Base-by-base conservation (phyloP, 2,888 invertebrate species). In the Volucella inflata region DNA sequence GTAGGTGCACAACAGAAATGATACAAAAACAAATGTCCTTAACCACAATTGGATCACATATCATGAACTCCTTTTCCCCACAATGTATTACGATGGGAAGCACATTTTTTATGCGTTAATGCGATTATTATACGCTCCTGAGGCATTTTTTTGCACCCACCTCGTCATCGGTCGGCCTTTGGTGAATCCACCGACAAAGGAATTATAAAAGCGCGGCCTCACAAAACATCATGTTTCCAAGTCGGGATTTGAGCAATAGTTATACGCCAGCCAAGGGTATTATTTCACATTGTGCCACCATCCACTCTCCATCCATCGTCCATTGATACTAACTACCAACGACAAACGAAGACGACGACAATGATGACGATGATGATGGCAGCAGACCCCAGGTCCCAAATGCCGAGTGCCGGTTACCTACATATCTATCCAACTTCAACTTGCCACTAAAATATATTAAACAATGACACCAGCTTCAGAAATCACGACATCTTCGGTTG, bases 91-190 rank as follows among this genome's bases (percentile, higher is more conserved):
- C 74, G 62, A 79, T 83, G 78, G 87, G 79, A 87, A 83, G 83
- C 83, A 79, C 79, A 82, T 87, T 72, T 83, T 88, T 88, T 85
- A 81, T 77, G 50, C 67, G 76, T 87, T 88, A 88, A 88, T 88
- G 88, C 81, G 88, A 88, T 85, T 88, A 88, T 88, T 88, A 88
- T 88, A 88, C 88, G 88, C 87, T 74, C 83, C 79, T 57, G 82
- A 77, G 85, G 76, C 83, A 84, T 65, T 88, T 88, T 30, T 87
- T 88, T 88, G 88, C 88, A 88, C 88, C 88, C 88, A 88, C 88
- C 88, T 87, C 87, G 87, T 88, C 88, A 88, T 88, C 87, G 83
- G 81, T 55, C 71, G 67, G 76, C 76, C 81, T 81, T 85, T 81
- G 76, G 67, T 44, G 48, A 77, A 85, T 85, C 68, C 75, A 85